Conservation (phyloP, 2,797 vertebrate genomes). For the Hozukius guyotensis region DNA sequence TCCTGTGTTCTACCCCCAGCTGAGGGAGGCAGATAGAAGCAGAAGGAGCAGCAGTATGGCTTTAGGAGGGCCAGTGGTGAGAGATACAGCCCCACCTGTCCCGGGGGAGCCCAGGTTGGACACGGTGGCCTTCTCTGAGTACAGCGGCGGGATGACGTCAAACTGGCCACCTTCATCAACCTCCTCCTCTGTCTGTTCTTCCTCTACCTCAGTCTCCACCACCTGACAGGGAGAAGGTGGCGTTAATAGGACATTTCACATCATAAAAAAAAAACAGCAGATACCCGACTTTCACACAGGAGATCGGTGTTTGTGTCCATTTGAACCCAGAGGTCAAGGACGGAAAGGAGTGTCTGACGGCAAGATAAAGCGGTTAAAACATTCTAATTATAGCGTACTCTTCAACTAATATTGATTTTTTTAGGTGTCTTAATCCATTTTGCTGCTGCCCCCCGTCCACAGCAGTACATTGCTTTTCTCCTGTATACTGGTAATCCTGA, state of each 20-base stretch:
- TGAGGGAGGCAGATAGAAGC: constrained; percentile 63
- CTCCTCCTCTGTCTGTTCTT: constrained; percentile 57
- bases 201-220: constrained; percentile 74
- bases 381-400: too few species aligned
- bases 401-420: too few species aligned
- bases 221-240: constrained; percentile 64
- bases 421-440: too few species aligned
- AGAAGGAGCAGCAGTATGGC: constrained; percentile 55
- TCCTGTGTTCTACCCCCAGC: constrained; percentile 67
- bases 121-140: constrained; percentile 81
- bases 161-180: constrained; percentile 66
- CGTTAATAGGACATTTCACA: background rate
- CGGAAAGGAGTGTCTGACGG: too few species aligned
- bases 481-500: too few species aligned
- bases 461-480: too few species aligned
- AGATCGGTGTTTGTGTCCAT: background rate
- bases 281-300: background rate
- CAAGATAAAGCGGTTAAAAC: too few species aligned
- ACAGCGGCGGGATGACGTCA: constrained; percentile 78
- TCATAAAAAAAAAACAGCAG: background rate
- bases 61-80: constrained; percentile 28
- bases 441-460: too few species aligned
- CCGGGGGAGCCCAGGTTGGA: constrained; percentile 80
- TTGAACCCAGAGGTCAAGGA: too few species aligned
- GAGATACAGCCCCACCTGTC: constrained; percentile 46